Base-by-base conservation (phyloP, 2,113 vertebrate genomes). In the Ageneiosus marmoratus region DNA sequence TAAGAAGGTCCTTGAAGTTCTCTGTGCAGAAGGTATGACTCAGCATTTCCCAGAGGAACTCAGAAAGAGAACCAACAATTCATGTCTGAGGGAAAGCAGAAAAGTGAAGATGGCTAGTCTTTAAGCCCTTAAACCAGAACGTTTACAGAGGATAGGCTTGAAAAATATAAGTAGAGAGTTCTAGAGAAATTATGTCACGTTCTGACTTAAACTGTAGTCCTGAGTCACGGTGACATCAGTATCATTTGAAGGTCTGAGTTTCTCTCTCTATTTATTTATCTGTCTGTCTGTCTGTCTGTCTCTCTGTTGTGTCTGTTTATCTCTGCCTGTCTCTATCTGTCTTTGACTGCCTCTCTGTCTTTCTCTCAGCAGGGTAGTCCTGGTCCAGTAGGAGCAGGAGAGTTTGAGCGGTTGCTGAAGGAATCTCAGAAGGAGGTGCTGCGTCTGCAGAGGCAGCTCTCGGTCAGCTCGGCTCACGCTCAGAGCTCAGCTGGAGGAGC, bases 401-500 rank as follows among this genome's bases (percentile, higher is more conserved):
- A 97, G 86, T 96, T 97, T 5, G 96, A 97, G 87, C 95, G 94
- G 69, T 93, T 99, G 83, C 90, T 99, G 79, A 92, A 93, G 56
- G 97, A 98, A 87, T 98, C 98, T 79, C 98, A 99, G 92, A 94
- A 92, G 75, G 98, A 99, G 91, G 98, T 99, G 76, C 76, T 99
- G 80, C 93, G 97, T 70, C 93, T 99, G 77, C 98, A 99, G 92
- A 93, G 96, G 55, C 98, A 99, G 91, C 96, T 99, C 0, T 96
- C 98, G 0, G 91, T 98, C 89, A 91, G 91, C 51, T 93, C 93
- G 4, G 86, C 74, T 69, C 88, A 76, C 58, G 91, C 88, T 51
- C 89, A 89, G 60, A 67, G 18, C 77, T 29, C 46, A 53, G 20
- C 22, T 5, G 9, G 27, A 29, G 7, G 83, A 48, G 83, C 78